A percentile compares a stretch with the other conserved stretches of the same genome.
Conservation (phyloP, 2,797 vertebrate genomes). For the Acipenser oxyrinchus region DNA sequence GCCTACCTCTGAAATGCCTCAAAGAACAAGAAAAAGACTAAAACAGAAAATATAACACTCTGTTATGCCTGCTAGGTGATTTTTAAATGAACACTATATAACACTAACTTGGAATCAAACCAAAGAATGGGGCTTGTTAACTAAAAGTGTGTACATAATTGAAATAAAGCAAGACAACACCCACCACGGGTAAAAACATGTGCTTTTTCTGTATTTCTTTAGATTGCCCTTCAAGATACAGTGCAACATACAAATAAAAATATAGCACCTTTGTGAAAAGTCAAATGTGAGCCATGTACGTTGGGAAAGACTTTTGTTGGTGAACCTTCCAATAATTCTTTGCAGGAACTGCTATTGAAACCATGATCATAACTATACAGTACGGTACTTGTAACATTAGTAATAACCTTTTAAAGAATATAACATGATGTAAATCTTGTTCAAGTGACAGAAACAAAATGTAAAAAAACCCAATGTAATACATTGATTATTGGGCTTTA, state of each 20-base stretch:
- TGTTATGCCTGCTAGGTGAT: not conserved
- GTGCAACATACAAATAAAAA: conserved; percentile 31
- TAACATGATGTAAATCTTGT: conserved; percentile 9
- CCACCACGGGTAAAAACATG: not conserved
- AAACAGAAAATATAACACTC: no score
- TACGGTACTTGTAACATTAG: not conserved
- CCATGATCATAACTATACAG: no score
- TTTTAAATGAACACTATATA: not conserved
- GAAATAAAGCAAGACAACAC: not conserved
- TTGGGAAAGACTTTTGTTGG: conserved; percentile 12
- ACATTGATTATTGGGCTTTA: conserved; percentile 57
- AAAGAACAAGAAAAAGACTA: no score
- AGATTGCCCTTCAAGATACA: not conserved
- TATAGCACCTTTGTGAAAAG: conserved; percentile 67
- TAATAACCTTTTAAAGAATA: conserved; percentile 17
- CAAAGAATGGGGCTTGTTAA: not conserved
- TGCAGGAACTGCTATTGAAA: no score
- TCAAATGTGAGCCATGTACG: conserved; percentile 30
- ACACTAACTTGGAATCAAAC: not conserved
- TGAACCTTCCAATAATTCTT: conserved; percentile 23
- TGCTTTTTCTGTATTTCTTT: not conserved
- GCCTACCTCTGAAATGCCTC: no score
- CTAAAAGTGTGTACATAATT: not conserved
- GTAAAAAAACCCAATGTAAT: conserved; percentile 36
- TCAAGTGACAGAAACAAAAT: conserved; percentile 13